Percentiles rank a stretch among this genome's conserved stretches.
Conservation (phyloP, 1,140 invertebrate species). For the Meloidogyne floridensis region DNA sequence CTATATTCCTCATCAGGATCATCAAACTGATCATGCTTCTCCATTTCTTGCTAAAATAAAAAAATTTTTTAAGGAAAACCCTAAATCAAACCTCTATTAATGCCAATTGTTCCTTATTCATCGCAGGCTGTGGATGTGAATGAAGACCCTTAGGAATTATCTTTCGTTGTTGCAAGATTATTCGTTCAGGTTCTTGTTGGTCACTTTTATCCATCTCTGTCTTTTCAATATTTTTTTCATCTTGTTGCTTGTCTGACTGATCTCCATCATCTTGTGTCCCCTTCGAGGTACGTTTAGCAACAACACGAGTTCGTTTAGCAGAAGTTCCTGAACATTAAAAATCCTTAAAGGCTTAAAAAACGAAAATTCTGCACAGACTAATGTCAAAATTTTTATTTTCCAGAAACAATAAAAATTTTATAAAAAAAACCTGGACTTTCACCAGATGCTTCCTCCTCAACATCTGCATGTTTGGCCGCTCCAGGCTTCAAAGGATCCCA, state of each 20-base stretch:
- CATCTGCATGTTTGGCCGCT: conserved; percentile 23
- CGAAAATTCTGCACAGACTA: too few relatives aligned
- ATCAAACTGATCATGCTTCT: conserved; percentile 41
- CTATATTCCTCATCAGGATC: conserved; percentile 22
- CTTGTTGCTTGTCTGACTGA: background rate
- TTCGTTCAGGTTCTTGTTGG: background rate
- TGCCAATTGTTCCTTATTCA: conserved; percentile 46
- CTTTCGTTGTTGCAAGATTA: background rate
- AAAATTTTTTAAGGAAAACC: background rate
- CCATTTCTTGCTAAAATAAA: conserved; percentile 31
- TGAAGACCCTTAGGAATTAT: background rate
- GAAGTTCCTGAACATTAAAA: background rate
- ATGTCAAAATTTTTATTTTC: too few relatives aligned
- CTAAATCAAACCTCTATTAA: conserved; percentile 43
- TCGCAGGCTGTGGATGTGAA: conserved; percentile 28
- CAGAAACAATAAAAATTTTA: too few relatives aligned
- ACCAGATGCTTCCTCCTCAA: background rate
- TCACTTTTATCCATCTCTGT: background rate
- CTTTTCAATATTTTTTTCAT: background rate
- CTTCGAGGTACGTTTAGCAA: background rate
- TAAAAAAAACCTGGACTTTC: background rate
- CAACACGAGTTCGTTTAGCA: background rate
- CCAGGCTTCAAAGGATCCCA: conserved; percentile 27
- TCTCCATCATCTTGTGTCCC: background rate
- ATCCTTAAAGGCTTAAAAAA: too few relatives aligned